Conservation (phyloP, 2,888 invertebrate genomes). For the Oscheius sp. region DNA sequence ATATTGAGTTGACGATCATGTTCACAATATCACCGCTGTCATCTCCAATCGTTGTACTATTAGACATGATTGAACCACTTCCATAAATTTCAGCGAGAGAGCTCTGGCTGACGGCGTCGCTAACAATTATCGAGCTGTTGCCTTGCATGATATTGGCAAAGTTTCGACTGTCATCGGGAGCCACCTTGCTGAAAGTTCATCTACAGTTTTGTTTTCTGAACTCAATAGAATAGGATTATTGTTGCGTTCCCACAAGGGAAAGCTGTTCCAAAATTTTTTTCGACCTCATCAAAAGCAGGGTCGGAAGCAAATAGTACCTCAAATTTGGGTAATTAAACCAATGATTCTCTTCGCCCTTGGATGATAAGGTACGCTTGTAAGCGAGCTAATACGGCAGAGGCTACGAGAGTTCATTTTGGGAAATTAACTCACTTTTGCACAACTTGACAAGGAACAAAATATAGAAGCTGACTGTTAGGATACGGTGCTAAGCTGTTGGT, state of each 20-base stretch:
- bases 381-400: too few species aligned
- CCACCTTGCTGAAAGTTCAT: neutral
- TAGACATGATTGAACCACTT: neutral
- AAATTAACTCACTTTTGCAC: slow-evolving; percentile 4
- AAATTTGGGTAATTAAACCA: too few species aligned
- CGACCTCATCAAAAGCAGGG: too few species aligned
- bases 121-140: slow-evolving; percentile 5
- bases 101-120: neutral
- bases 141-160: neutral
- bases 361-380: too few species aligned
- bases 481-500: neutral
- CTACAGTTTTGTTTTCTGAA: neutral
- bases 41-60: neutral
- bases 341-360: too few species aligned
- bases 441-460: slow-evolving; percentile 24
- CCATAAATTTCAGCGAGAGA: neutral
- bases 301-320: too few species aligned
- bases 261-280: too few species aligned
- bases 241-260: too few species aligned
- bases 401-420: too few species aligned
- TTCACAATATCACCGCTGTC: slow-evolving; percentile 8
- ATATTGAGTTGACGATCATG: neutral
- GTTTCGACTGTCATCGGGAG: neutral
- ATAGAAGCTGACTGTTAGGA: slow-evolving; percentile 2
- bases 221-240: neutral